Evolutionary conservation across 1,140 invertebrate species (phyloP), one percentile per base, ranked within the genome.

Genomic region (Drosophila navojoa): DNA sequence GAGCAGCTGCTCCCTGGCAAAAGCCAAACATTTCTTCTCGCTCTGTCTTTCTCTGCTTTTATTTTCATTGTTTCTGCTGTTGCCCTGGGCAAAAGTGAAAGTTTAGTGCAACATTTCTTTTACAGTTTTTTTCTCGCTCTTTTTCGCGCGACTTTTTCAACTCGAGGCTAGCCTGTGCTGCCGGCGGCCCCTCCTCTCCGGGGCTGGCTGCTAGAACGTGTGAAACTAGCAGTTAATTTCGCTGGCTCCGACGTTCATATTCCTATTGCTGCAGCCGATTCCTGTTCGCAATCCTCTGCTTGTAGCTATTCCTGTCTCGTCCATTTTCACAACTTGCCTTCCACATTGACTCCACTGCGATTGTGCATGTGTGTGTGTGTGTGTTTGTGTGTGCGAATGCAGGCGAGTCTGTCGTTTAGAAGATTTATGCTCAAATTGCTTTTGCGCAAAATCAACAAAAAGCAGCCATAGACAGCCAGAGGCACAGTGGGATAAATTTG

Each of bases 371-470:
- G 19, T 22, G 19, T 22, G 19, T 22, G 19, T 22, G 19, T 22
- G 19, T 22, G 27, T 29, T 29, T 29, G 16, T 2, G 32, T 38
- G 49, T 54, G 67, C 76, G 81, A 57, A 64, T 57, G 61, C 52
- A 52, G 76, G 76, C 54, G 68, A 89, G 84, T 89, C 89, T 87
- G 82, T 87, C 82, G 82, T 79, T 87, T 68, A 69, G 40, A 82
- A 87, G 82, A 87, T 87, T 87, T 87, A 87, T 87, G 84, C 59
- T 50, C 69, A 89, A 87, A 87, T 87, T 89, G 82, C 82, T 89
- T 89, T 87, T 82, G 82, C 82, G 73, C 84, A 87, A 82, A 82
- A 89, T 89, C 79, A 76, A 87, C 79, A 76, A 87, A 87, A 79
- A 22, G 19, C 19, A 22, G 19, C 19, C 19, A 22, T 1, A 22